These are phyloP conservation scores for Lymantria dispar DNA, from an alignment of 2,888 invertebrate genomes.

Conservation along the genomic window DNA sequence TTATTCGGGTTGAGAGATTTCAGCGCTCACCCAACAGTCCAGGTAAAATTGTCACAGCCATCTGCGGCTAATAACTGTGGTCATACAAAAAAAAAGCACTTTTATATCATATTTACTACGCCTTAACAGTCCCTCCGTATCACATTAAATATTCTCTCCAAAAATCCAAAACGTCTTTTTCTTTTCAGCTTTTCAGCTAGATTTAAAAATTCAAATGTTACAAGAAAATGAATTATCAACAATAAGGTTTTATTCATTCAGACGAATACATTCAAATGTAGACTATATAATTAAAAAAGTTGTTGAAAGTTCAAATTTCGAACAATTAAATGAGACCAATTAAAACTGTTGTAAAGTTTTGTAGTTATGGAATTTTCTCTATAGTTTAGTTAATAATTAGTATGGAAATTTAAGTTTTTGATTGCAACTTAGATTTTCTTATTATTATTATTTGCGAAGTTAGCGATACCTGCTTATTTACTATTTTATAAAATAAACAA, in stretches of 20 bases:
- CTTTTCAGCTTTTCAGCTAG: too few relatives aligned
- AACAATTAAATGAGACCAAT: slow-evolving; percentile 22
- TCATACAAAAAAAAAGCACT: too few relatives aligned
- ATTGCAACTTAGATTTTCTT: neutral
- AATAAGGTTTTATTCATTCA: neutral
- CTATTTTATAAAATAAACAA: too few relatives aligned
- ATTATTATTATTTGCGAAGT: neutral
- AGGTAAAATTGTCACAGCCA: too few relatives aligned
- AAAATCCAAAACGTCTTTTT: too few relatives aligned
- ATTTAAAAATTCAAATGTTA: neutral
- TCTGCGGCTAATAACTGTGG: too few relatives aligned
- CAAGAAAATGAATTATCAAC: neutral
- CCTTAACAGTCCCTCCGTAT: too few relatives aligned
- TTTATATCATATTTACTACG: too few relatives aligned
- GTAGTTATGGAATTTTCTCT: neutral
- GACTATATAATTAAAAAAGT: slow-evolving; percentile 25
- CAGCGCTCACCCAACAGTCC: too few relatives aligned
- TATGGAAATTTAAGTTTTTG: neutral
- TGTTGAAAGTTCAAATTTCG: slow-evolving; percentile 16
- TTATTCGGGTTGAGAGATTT: too few relatives aligned
- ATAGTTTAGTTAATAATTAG: slow-evolving; percentile 1
- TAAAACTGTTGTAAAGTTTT: slow-evolving; percentile 19
- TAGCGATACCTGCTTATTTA: too few relatives aligned
- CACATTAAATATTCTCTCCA: too few relatives aligned
- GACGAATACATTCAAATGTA: neutral